phyloP scores from a whole-genome alignment of 2,797 vertebrate genomes.

The Gymnocypris eckloni region DNA sequence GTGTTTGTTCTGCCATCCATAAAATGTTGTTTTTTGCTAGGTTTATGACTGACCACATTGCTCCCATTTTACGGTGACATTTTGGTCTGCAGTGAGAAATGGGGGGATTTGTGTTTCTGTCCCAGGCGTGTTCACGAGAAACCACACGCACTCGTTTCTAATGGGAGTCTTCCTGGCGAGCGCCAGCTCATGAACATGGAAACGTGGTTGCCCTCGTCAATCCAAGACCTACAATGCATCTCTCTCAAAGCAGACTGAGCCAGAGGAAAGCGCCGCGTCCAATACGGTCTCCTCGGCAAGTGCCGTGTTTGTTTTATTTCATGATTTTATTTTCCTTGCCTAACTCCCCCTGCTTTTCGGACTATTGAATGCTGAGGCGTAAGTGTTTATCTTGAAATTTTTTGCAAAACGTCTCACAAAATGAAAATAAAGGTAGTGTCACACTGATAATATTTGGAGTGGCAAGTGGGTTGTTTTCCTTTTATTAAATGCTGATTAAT shows the following conservation, averaged over 20 bases:
- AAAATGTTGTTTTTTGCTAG: slow-evolving; percentile 20
- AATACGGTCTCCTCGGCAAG: slow-evolving; percentile 66
- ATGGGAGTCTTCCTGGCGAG: slow-evolving; percentile 46
- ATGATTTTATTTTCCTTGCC: slow-evolving; percentile 63
- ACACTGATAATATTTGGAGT: slow-evolving; percentile 91
- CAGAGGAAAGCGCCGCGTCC: slow-evolving; percentile 54
- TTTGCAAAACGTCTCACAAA: slow-evolving; percentile 70
- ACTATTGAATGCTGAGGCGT: slow-evolving; percentile 55
- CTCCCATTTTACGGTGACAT: slow-evolving; percentile 43
- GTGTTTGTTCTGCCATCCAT: slow-evolving; percentile 36
- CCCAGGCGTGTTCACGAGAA: slow-evolving; percentile 35
- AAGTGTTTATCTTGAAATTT: slow-evolving; percentile 72
- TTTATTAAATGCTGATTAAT: slow-evolving; percentile 96
- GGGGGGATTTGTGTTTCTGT: slow-evolving; percentile 36
- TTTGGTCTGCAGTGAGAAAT: slow-evolving; percentile 37
- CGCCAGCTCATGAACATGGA: slow-evolving; percentile 64
- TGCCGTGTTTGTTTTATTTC: slow-evolving; percentile 73
- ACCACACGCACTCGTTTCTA: slow-evolving; percentile 35
- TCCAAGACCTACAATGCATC: slow-evolving; percentile 49
- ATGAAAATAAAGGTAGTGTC: slow-evolving; percentile 79
- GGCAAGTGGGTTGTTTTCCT: slow-evolving; percentile 91
- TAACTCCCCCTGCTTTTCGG: slow-evolving; percentile 63
- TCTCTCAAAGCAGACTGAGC: slow-evolving; percentile 22
- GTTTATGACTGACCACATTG: slow-evolving; percentile 42
- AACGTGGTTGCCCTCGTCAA: slow-evolving; percentile 59